phyloP scores from a whole-genome alignment of 2,888 invertebrate genomes.

The Drosophila limbata region DNA sequence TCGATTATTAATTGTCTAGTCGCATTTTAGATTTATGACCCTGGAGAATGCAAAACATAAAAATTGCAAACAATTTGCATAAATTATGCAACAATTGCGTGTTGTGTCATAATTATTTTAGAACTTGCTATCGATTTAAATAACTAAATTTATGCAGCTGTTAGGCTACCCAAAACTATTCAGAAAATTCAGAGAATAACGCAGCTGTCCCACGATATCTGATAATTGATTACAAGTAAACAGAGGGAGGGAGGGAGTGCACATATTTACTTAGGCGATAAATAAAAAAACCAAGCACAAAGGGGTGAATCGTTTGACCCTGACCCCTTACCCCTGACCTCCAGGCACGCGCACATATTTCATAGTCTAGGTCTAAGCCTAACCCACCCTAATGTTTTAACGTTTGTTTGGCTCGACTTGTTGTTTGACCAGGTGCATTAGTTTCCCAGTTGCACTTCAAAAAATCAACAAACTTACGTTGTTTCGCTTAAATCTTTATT shows the following conservation, averaged over 20 bases:
- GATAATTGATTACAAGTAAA: conserved; percentile 79
- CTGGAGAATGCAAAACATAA: conserved; percentile 15
- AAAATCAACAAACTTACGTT: conserved; percentile 49
- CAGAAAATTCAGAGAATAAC: conserved; percentile 14
- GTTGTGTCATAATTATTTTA: conserved; percentile 51
- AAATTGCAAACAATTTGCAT: conserved; percentile 36
- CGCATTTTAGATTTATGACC: conserved; percentile 5
- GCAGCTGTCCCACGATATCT: conserved; percentile 64
- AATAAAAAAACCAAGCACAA: conserved; percentile 26
- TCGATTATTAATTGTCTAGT: conserved; percentile 11
- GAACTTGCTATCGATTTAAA: neutral
- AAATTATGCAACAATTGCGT: conserved; percentile 50
- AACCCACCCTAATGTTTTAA: conserved; percentile 54
- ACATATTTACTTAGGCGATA: conserved; percentile 66
- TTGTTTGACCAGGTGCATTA: conserved; percentile 70
- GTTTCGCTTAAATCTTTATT: conserved; percentile 75
- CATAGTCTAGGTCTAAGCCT: conserved; percentile 2
- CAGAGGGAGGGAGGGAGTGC: conserved; percentile 8
- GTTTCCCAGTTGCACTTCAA: conserved; percentile 35
- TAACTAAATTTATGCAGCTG: conserved; percentile 38
- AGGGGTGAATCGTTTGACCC: conserved; percentile 67
- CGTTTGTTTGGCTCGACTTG: neutral
- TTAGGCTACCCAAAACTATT: conserved; percentile 19
- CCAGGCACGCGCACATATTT: conserved; percentile 16
- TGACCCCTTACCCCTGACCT: conserved; percentile 39